Evolutionary conservation across 1,140 invertebrate species (phyloP), one percentile per base, ranked within the genome.

Genomic region (Conopomorpha cramerella): DNA sequence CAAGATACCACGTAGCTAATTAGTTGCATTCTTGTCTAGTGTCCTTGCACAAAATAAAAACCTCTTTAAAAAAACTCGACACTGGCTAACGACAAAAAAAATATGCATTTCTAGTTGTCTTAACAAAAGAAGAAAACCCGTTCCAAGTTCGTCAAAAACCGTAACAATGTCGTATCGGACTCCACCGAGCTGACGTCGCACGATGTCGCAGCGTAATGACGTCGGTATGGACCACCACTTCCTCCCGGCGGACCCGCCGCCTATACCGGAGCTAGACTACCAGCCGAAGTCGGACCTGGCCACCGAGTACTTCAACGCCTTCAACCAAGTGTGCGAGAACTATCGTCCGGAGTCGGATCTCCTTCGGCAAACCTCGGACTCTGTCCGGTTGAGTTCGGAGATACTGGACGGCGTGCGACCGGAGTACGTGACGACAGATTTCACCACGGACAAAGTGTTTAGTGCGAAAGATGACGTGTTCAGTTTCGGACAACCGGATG

Each of bases 261-360:
- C 70, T 1, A 28, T 46, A 0, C 15, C 56, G 2, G 55, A 56
- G 15, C 16, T 53, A 17, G 44, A 44, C 8, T 68, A 63, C 45
- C 58, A 68, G 32, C 51, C 57, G 8, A 59, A 56, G 16, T 47
- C 43, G 0, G 70, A 74, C 33, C 38, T 74, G 11, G 70, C 70
- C 1, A 43, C 53, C 0, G 70, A 74, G 16, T 74, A 74, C 44
- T 74, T 74, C 43, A 74, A 72, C 43, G 70, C 70, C 0, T 74
- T 74, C 49, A 74, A 53, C 23, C 70, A 74, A 32, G 68, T 70
- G 40, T 74, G 70, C 37, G 70, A 72, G n/a, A 64, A 51, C 30
- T 74, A 72, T 34, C 44, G 66, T 1, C 34, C 49, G 3, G 66
- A 71, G 0, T 48, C 60, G 11, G 58, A 67, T n/a, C 36, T 54